These are phyloP conservation scores for Chrysopa pallens DNA, from an alignment of 1,140 invertebrate genomes.

Conservation along the genomic window DNA sequence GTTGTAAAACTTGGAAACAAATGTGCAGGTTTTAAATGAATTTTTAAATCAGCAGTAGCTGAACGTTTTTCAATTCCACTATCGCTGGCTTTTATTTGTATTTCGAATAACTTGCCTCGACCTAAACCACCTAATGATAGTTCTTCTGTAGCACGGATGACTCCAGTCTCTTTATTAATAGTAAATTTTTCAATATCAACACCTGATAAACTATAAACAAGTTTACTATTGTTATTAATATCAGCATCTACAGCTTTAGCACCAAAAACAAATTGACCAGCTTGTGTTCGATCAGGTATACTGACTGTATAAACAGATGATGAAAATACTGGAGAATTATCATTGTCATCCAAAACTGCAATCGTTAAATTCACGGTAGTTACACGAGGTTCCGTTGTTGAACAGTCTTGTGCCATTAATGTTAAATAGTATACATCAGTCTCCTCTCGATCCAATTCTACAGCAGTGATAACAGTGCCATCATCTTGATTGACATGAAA, in stretches of 20 bases:
- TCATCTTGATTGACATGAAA: constrained; percentile 57
- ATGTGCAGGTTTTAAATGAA: constrained; percentile 49
- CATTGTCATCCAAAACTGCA: constrained; percentile 64
- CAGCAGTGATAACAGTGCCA: constrained; percentile 54
- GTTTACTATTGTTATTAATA: constrained; percentile 56
- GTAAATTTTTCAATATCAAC: constrained; percentile 56
- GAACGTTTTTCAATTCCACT: constrained; percentile 39
- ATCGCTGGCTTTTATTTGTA: constrained; percentile 57
- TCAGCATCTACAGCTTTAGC: constrained; percentile 67
- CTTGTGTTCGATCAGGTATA: constrained; percentile 54
- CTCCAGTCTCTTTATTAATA: constrained; percentile 61
- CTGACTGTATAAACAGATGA: constrained; percentile 52
- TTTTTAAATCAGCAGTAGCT: constrained; percentile 44
- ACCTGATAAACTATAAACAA: constrained; percentile 60
- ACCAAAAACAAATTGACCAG: constrained; percentile 74
- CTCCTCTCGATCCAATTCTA: constrained; percentile 61
- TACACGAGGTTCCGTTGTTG: constrained; percentile 58
- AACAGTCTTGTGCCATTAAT: constrained; percentile 72
- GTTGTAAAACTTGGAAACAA: constrained; percentile 58
- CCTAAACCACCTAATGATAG: constrained; percentile 19
- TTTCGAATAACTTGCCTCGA: constrained; percentile 36
- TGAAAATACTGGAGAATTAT: constrained; percentile 67
- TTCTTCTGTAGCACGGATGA: constrained; percentile 52
- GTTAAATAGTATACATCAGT: constrained; percentile 57
- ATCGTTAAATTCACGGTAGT: constrained; percentile 68